Evolutionary conservation across 2,797 vertebrate genomes (phyloP).

Genomic region (Esox lucius): DNA sequence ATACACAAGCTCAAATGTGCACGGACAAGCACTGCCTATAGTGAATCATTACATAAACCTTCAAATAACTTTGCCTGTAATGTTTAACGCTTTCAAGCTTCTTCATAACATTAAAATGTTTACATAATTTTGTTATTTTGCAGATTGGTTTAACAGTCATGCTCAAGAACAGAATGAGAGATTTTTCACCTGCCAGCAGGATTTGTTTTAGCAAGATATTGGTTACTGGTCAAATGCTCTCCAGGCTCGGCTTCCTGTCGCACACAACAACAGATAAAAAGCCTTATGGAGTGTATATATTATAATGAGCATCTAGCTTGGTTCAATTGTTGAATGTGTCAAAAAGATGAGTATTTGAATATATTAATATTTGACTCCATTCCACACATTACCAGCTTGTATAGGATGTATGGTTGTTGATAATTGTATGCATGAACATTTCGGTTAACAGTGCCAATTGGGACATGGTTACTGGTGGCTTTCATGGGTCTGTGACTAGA

Average conservation of each 20-base stretch:
- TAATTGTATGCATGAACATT: not conserved
- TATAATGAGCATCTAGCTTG: not conserved
- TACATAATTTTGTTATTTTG: not conserved
- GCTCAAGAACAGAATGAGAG: not conserved
- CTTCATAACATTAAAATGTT: not conserved
- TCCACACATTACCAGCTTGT: not conserved
- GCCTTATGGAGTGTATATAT: not conserved
- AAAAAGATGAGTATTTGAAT: not conserved
- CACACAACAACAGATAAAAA: not conserved
- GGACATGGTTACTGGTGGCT: not conserved
- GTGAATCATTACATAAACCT: not conserved
- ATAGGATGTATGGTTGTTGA: not conserved
- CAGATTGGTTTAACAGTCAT: not conserved
- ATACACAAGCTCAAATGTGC: not conserved
- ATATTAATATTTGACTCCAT: too few relatives aligned
- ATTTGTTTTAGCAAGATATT: too few relatives aligned
- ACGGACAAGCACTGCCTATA: constrained; percentile 10
- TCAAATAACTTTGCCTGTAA: not conserved
- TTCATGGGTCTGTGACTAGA: not conserved
- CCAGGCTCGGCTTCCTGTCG: too few relatives aligned
- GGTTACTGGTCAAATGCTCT: too few relatives aligned
- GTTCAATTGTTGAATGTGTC: not conserved
- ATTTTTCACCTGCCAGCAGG: too few relatives aligned
- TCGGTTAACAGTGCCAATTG: not conserved
- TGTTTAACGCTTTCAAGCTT: not conserved